phyloP scores from a whole-genome alignment of 2,797 vertebrate genomes.

The Nannoperca australis region DNA sequence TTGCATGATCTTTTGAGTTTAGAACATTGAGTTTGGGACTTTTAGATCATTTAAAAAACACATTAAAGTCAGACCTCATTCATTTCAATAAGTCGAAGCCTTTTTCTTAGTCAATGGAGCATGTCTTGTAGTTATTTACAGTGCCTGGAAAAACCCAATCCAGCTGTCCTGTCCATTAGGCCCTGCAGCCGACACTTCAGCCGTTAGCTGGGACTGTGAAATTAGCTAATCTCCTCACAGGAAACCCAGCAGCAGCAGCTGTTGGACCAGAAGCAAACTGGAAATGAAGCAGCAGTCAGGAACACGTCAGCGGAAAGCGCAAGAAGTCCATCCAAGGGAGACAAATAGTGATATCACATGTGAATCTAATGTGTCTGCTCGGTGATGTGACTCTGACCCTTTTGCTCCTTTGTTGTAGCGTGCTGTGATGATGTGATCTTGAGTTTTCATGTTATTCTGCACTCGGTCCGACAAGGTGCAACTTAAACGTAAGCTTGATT shows the following conservation, averaged over 20 bases:
- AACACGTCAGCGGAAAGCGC: slow-evolving; percentile 3
- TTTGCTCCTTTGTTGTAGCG: not conserved
- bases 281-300: slow-evolving; percentile 34
- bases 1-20: not conserved
- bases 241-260: slow-evolving; percentile 65
- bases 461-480: too few relatives aligned
- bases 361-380: not conserved
- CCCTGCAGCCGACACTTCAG: slow-evolving; percentile 14
- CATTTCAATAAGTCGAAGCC: not conserved
- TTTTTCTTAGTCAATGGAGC: slow-evolving; percentile 7
- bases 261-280: slow-evolving; percentile 45
- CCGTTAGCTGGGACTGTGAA: slow-evolving; percentile 51
- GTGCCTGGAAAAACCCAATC: slow-evolving; percentile 7
- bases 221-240: slow-evolving; percentile 63
- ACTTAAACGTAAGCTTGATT: too few relatives aligned
- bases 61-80: not conserved
- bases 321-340: not conserved
- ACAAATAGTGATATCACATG: not conserved
- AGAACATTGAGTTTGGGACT: not conserved
- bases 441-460: not conserved
- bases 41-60: not conserved
- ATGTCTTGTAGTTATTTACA: slow-evolving; percentile 8
- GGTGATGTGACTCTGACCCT: not conserved
- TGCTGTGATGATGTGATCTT: not conserved
- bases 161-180: slow-evolving; percentile 63